Evolutionary conservation across 2,888 invertebrate species (phyloP).

Genomic region (Chrysina gloriosa): DNA sequence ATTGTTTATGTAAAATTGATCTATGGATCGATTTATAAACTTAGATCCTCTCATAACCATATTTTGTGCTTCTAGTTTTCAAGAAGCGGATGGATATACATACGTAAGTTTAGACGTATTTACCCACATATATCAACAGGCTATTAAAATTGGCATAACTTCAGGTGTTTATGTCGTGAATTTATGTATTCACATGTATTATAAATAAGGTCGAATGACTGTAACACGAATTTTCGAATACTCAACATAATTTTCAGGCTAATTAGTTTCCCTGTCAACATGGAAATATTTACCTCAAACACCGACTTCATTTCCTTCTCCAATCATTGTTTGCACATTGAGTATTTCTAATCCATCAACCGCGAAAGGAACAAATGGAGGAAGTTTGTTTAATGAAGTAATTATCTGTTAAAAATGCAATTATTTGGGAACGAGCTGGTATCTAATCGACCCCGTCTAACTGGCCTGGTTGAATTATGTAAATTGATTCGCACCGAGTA

Average conservation of each 20-base stretch:
- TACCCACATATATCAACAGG: too few species aligned
- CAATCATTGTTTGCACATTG: background rate
- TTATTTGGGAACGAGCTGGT: background rate
- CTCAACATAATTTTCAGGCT: background rate
- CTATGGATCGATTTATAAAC: too few species aligned
- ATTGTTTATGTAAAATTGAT: too few species aligned
- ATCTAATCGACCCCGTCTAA: conserved; percentile 1
- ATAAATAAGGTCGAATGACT: background rate
- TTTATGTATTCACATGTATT: too few species aligned
- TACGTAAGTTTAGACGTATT: too few species aligned
- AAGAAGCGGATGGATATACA: too few species aligned
- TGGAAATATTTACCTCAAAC: conserved; percentile 12
- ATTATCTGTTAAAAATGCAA: conserved; percentile 20
- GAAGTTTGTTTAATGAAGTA: conserved; percentile 10
- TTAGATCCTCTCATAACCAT: too few species aligned
- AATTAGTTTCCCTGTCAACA: background rate
- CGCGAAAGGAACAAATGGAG: conserved; percentile 7
- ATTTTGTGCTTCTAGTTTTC: too few species aligned
- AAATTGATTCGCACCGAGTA: background rate
- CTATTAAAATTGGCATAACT: background rate
- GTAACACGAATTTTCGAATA: background rate
- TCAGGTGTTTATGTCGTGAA: too few species aligned
- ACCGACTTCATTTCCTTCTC: conserved; percentile 7
- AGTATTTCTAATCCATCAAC: conserved; percentile 8
- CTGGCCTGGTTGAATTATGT: conserved; percentile 9